Conservation (phyloP, 1,140 invertebrate genomes). For the Calephelis nemesis region DNA sequence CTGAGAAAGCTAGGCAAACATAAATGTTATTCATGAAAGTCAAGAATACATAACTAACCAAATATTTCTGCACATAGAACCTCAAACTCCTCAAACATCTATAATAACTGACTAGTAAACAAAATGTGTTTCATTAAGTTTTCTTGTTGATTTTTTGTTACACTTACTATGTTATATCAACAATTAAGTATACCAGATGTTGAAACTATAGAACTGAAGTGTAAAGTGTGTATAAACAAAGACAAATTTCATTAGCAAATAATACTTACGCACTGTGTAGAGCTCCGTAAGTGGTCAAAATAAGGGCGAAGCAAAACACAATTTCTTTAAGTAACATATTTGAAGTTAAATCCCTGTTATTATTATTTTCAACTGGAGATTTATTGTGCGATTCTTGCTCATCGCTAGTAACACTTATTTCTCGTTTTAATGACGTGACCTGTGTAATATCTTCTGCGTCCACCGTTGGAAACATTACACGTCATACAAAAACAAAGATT, state of each 20-base stretch:
- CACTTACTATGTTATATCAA: neutral
- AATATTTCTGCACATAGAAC: too few species aligned
- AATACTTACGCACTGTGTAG: conserved; percentile 82
- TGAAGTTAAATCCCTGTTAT: conserved; percentile 62
- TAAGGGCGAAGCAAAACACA: conserved; percentile 76
- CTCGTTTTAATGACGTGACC: conserved; percentile 64
- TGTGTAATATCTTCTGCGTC: conserved; percentile 66
- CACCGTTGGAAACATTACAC: conserved; percentile 77
- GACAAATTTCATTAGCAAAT: neutral
- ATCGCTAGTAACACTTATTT: conserved; percentile 57
- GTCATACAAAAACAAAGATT: conserved; percentile 68
- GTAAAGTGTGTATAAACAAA: neutral
- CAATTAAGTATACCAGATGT: neutral
- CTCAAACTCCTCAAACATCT: too few species aligned
- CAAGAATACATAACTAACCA: too few species aligned
- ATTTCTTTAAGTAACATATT: conserved; percentile 74
- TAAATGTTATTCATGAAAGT: too few species aligned
- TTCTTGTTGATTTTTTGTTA: too few species aligned
- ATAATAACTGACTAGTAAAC: too few species aligned
- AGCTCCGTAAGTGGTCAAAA: conserved; percentile 80
- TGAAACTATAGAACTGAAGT: neutral
- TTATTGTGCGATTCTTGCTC: conserved; percentile 51
- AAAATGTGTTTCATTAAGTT: too few species aligned
- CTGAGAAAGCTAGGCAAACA: too few species aligned
- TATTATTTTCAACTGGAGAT: conserved; percentile 51